Evolutionary conservation across 1,140 invertebrate species (phyloP).

Genomic region (Limonius californicus): DNA sequence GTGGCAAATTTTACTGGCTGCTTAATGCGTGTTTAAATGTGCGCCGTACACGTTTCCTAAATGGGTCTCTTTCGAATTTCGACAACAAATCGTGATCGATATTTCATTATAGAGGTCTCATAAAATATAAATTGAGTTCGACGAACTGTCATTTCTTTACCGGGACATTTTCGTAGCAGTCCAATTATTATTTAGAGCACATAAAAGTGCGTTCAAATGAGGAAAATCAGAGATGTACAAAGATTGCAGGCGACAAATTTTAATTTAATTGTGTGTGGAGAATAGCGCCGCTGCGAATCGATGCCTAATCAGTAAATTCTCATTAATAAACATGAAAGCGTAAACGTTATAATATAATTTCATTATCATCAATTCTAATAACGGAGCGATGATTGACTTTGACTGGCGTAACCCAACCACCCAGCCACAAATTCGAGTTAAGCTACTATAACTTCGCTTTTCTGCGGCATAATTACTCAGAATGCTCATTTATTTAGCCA

Average conservation of each 20-base stretch:
- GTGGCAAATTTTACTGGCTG: too few species aligned
- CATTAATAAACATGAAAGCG: neutral
- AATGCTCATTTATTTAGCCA: conserved; percentile 8
- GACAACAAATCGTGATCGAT: conserved; percentile 1
- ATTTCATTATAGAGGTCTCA: neutral
- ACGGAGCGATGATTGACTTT: conserved; percentile 8
- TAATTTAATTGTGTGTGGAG: too few species aligned
- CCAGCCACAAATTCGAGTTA: conserved; percentile 9
- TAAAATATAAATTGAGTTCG: neutral
- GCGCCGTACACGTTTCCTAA: neutral
- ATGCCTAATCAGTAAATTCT: conserved; percentile 1
- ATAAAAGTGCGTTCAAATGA: too few species aligned
- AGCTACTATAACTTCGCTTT: conserved; percentile 5
- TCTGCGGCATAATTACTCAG: conserved; percentile 5
- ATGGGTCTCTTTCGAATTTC: neutral
- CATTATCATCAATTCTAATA: conserved; percentile 13
- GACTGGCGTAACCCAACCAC: conserved; percentile 9
- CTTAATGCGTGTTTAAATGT: too few species aligned
- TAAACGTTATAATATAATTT: conserved; percentile 13
- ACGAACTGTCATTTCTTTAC: neutral
- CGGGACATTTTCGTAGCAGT: too few species aligned
- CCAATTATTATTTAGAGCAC: too few species aligned
- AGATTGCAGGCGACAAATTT: too few species aligned
- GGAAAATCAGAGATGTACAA: too few species aligned
- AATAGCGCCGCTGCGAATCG: too few species aligned